Base-by-base conservation (phyloP, 2,888 invertebrate species). In the Mythimna ferrago region DNA sequence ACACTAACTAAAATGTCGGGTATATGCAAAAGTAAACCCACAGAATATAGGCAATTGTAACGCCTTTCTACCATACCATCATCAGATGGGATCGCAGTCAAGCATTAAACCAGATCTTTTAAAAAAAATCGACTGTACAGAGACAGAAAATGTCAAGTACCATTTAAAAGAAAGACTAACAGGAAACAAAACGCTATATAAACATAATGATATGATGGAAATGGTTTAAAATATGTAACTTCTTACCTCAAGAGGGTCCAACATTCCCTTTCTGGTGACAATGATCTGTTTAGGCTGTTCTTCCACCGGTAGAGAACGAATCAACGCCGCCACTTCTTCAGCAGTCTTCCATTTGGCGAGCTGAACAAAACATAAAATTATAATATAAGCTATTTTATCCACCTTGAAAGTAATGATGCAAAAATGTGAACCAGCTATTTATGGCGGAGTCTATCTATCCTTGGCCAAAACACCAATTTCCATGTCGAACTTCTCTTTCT, bases 301-400 rank as follows among this genome's bases (percentile, higher is more conserved):
- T 95, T 99, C 99, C 6, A 99, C 99, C 0, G 99, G 99, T 82
- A 99, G 96, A 0, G 99, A 99, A 60, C 99, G 98, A 97, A 99
- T 99, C 88, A 99, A 96, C 51, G 99, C 99, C 1, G 99, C 99
- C 21, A 99, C 99, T 98, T 99, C 99, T 96, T 99, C 99, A 66
- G 99, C 99, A 0, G 99, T 99, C 96, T 99, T 99, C 99, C 99
- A 99, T 95, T 99, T 99, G 14, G 99, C 99, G 94, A 99, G 97
- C 97, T 98, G 58, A 58, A 73, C 21, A 60, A 64, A 41, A 73
- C 6, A 58, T 32, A 35, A 57, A 6, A 57, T 32, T 1, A 56
- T 14, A 26, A 14, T 32, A 1, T 6, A 21, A 10, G 4, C 3
- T 54, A 54, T 21, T 54, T 21, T 4, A 54, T 54, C n/a, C 2